A percentile compares a stretch with the other conserved stretches of the same genome.
These are phyloP conservation scores for Epinephelus malabaricus DNA, from an alignment of 2,797 vertebrate species.

Conservation along the genomic window DNA sequence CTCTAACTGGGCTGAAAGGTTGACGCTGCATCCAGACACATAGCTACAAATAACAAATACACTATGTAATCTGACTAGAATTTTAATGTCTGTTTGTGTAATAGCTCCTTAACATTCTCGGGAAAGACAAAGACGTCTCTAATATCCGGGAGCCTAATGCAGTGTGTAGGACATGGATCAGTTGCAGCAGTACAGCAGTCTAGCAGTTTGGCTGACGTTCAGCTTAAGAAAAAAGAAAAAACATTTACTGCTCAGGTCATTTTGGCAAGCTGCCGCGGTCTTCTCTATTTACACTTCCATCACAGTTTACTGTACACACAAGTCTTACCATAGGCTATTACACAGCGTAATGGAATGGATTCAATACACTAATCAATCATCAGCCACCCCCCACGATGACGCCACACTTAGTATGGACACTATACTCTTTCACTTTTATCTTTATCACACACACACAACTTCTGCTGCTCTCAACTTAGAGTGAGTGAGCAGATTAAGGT, in stretches of 20 bases:
- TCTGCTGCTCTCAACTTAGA: slow-evolving; percentile 35
- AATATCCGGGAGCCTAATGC: slow-evolving; percentile 46
- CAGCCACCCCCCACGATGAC: slow-evolving; percentile 34
- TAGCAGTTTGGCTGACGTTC: slow-evolving; percentile 59
- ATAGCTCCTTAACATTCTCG: slow-evolving; percentile 46
- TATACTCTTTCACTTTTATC: slow-evolving; percentile 60
- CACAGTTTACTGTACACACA: slow-evolving; percentile 71
- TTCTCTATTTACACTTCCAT: slow-evolving; percentile 74
- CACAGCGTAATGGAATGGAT: slow-evolving; percentile 70
- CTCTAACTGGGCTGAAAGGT: slow-evolving; percentile 38
- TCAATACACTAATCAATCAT: slow-evolving; percentile 77
- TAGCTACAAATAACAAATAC: slow-evolving; percentile 48
- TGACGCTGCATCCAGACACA: slow-evolving; percentile 25
- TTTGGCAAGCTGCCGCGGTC: slow-evolving; percentile 58
- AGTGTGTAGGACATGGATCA: slow-evolving; percentile 56
- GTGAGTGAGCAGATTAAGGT: slow-evolving; percentile 71
- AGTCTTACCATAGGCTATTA: slow-evolving; percentile 69
- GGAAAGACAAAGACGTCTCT: slow-evolving; percentile 43
- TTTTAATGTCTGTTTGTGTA: slow-evolving; percentile 55
- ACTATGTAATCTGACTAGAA: slow-evolving; percentile 47
- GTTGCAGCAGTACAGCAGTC: slow-evolving; percentile 39
- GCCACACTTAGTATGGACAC: slow-evolving; percentile 44
- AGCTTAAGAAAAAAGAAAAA: slow-evolving; percentile 30
- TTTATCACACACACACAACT: slow-evolving; percentile 49
- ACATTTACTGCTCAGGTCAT: slow-evolving; percentile 66